Conservation (phyloP, 2,888 invertebrate genomes). For the Agrochola circellaris region DNA sequence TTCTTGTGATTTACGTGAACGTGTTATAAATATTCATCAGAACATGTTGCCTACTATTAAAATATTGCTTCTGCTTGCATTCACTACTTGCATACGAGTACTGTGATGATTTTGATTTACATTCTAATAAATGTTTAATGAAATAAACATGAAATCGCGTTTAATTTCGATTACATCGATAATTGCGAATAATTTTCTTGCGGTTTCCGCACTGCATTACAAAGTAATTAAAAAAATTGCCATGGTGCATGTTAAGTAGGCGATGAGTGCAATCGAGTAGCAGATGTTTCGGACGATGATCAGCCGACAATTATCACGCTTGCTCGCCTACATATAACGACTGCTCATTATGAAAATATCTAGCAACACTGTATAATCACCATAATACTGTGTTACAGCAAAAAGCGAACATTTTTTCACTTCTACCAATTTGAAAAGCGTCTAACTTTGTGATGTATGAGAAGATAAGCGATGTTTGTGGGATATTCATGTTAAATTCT, state of each 20-base stretch:
- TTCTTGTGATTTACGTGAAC: slow-evolving; percentile 11
- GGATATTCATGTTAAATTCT: slow-evolving; percentile 22
- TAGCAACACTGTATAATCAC: slow-evolving; percentile 62
- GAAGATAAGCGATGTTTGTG: slow-evolving; percentile 25
- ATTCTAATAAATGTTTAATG: slow-evolving; percentile 52
- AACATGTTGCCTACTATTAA: slow-evolving; percentile 1
- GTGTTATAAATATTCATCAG: slow-evolving; percentile 47
- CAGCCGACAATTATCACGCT: slow-evolving; percentile 80
- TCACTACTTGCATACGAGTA: slow-evolving; percentile 7
- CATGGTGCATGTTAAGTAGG: slow-evolving; percentile 71
- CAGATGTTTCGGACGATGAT: slow-evolving; percentile 74
- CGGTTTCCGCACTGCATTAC: slow-evolving; percentile 71
- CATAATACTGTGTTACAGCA: slow-evolving; percentile 40
- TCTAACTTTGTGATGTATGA: slow-evolving; percentile 31
- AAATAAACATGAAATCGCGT: slow-evolving; percentile 63
- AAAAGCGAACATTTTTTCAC: slow-evolving; percentile 30
- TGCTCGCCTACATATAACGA: slow-evolving; percentile 76
- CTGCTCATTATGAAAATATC: slow-evolving; percentile 71
- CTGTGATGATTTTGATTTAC: slow-evolving; percentile 47
- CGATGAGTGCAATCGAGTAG: slow-evolving; percentile 73
- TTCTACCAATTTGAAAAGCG: slow-evolving; percentile 26
- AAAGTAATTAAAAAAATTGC: slow-evolving; percentile 70
- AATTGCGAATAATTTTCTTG: slow-evolving; percentile 72
- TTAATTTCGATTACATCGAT: slow-evolving; percentile 66
- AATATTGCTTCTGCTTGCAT: slow-evolving; percentile 24